phyloP scores from a whole-genome alignment of 1,140 invertebrate genomes.

The Diprion similis region DNA sequence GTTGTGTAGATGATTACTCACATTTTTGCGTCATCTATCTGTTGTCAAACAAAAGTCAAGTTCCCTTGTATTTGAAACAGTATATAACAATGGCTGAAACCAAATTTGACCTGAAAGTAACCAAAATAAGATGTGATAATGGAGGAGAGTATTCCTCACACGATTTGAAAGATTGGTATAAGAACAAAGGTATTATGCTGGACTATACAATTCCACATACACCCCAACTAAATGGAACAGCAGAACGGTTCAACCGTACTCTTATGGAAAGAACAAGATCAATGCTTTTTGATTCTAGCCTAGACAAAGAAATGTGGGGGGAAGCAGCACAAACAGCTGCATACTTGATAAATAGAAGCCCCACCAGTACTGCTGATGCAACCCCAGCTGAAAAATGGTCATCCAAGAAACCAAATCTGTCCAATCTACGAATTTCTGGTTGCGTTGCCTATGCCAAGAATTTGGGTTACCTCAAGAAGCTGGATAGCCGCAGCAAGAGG shows the following conservation, averaged over 20 bases:
- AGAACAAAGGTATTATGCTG: slow-evolving; percentile 39
- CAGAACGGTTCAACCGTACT: slow-evolving; percentile 54
- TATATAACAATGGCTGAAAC: slow-evolving; percentile 38
- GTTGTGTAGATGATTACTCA: slow-evolving; percentile 41
- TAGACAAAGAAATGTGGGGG: slow-evolving; percentile 50
- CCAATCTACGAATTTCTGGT: slow-evolving; percentile 29
- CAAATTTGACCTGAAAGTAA: slow-evolving; percentile 33
- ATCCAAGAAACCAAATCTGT: slow-evolving; percentile 21
- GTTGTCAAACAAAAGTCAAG: slow-evolving; percentile 42
- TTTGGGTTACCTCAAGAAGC: slow-evolving; percentile 22
- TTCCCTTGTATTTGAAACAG: slow-evolving; percentile 36
- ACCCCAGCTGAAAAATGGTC: slow-evolving; percentile 22
- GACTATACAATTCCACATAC: slow-evolving; percentile 44
- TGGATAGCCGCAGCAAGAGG: slow-evolving; percentile 24
- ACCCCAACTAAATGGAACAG: slow-evolving; percentile 54
- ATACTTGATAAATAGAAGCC: slow-evolving; percentile 55
- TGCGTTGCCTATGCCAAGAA: slow-evolving; percentile 28
- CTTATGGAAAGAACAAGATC: slow-evolving; percentile 48
- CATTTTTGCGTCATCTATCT: slow-evolving; percentile 37
- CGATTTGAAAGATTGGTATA: slow-evolving; percentile 31
- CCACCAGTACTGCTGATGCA: slow-evolving; percentile 27
- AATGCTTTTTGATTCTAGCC: slow-evolving; percentile 43
- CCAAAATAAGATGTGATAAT: slow-evolving; percentile 27
- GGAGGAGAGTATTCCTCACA: slow-evolving; percentile 23
- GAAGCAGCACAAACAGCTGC: slow-evolving; percentile 53